Percentiles rank a stretch among this genome's conserved stretches.
Evolutionary conservation across 23 tunicate genomes (phyloP).

Genomic region (Aplidium turbinatum): DNA sequence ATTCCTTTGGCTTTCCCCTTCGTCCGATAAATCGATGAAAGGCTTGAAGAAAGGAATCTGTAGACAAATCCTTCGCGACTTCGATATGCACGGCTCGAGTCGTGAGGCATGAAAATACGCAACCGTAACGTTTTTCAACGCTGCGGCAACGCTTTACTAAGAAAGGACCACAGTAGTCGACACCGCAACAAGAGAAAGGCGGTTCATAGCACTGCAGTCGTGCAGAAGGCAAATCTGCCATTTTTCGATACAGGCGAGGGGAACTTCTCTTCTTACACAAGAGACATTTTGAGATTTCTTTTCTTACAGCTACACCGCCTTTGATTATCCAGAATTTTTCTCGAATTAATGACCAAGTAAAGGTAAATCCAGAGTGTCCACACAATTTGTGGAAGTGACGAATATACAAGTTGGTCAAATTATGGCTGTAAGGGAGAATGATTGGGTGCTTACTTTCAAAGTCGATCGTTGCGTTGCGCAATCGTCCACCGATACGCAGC

Average conservation of each 20-base stretch:
- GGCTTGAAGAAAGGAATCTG: slow-evolving; percentile 32
- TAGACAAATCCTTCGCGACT: slow-evolving; percentile 28
- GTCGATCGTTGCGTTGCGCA: no score
- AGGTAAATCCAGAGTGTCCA: no score
- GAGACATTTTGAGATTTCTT: no score
- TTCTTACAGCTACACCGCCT: no score
- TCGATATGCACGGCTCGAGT: slow-evolving; percentile 40
- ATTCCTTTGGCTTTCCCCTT: neutral
- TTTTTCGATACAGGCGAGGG: neutral
- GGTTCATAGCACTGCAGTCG: neutral
- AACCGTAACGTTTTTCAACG: slow-evolving; percentile 16
- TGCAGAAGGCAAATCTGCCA: slow-evolving; percentile 22
- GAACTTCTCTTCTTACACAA: slow-evolving; percentile 2
- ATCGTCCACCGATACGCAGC: no score
- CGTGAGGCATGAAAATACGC: slow-evolving; percentile 35
- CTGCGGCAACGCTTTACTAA: neutral
- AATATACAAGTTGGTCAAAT: no score
- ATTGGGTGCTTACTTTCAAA: no score
- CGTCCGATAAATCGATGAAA: slow-evolving; percentile 16
- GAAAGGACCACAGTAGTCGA: slow-evolving; percentile 17
- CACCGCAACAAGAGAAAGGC: slow-evolving; percentile 2
- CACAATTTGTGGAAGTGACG: no score
- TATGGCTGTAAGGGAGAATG: no score
- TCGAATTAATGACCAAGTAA: no score
- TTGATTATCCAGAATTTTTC: no score